These are phyloP conservation scores for Drosophila nr. perissopoda DNA, from an alignment of 2,888 invertebrate genomes.

Conservation along the genomic window DNA sequence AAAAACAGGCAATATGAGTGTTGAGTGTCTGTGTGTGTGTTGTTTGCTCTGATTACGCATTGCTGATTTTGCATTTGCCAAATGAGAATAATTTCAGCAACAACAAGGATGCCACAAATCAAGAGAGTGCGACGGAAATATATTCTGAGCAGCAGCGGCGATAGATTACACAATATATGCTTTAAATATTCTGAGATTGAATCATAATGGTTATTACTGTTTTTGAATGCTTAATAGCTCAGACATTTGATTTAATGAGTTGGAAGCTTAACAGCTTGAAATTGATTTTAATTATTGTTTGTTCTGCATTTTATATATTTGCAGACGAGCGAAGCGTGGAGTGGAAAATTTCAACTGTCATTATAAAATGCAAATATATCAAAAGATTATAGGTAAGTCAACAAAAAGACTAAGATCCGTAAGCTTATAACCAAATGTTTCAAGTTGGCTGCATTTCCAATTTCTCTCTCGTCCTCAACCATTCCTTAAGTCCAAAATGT, in stretches of 20 bases:
- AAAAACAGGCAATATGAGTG: conserved; percentile 32
- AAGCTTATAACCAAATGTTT: conserved; percentile 29
- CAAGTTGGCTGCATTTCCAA: conserved; percentile 28
- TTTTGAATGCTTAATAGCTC: conserved; percentile 20
- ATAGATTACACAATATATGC: not conserved
- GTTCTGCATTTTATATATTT: conserved; percentile 51
- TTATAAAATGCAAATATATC: conserved; percentile 1
- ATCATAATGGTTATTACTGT: conserved; percentile 11
- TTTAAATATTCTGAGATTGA: conserved; percentile 23
- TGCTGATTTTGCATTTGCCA: conserved; percentile 52
- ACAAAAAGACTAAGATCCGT: conserved; percentile 19
- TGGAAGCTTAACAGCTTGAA: conserved; percentile 19
- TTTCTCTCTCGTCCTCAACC: conserved; percentile 11
- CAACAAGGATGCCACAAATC: not conserved
- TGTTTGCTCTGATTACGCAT: conserved; percentile 56
- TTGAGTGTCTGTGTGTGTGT: conserved; percentile 28
- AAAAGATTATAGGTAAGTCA: conserved; percentile 54
- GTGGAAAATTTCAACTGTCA: conserved; percentile 35
- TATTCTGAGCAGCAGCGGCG: not conserved
- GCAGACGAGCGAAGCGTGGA: conserved; percentile 40
- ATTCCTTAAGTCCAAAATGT: conserved; percentile 43
- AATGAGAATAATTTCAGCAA: conserved; percentile 35
- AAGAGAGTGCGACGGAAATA: not conserved
- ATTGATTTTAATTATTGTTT: conserved; percentile 52
- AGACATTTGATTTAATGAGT: conserved; percentile 27